These are phyloP conservation scores for Corythornis madagascariensis DNA, from an alignment of 2,113 vertebrate species.

Conservation along the genomic window DNA sequence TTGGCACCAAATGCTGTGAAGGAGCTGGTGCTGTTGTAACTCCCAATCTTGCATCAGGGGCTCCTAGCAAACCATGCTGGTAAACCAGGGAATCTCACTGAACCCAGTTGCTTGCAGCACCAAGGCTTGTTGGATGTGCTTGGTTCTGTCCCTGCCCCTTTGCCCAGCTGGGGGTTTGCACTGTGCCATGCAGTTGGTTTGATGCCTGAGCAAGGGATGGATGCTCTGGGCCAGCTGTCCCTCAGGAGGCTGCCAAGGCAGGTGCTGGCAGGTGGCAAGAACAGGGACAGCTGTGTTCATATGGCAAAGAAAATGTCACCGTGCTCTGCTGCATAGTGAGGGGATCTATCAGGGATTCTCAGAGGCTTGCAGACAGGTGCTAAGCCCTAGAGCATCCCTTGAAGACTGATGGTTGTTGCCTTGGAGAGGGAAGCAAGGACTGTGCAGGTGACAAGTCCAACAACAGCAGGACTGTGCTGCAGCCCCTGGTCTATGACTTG, in stretches of 20 bases:
- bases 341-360: not conserved
- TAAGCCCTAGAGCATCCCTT: not conserved
- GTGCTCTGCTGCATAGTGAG: fast-evolving
- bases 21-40: not conserved
- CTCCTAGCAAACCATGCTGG: not conserved
- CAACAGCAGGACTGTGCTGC: not conserved
- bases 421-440: not conserved
- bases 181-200: fast-evolving
- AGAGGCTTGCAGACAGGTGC: not conserved
- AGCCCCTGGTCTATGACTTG: not conserved
- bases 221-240: not conserved
- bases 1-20: not conserved
- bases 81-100: not conserved
- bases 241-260: not conserved
- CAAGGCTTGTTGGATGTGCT: not conserved
- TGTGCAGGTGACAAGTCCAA: not conserved
- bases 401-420: not conserved
- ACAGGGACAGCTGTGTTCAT: not conserved
- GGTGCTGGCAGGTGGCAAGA: not conserved
- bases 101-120: not conserved
- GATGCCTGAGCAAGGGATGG: not conserved
- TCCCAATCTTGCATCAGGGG: not conserved
- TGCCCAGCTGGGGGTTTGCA: not conserved
- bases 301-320: not conserved
- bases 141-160: not conserved